Percentiles rank a stretch among this genome's conserved stretches.
Conservation (phyloP, 2,888 invertebrate genomes). For the Hedya salicella region DNA sequence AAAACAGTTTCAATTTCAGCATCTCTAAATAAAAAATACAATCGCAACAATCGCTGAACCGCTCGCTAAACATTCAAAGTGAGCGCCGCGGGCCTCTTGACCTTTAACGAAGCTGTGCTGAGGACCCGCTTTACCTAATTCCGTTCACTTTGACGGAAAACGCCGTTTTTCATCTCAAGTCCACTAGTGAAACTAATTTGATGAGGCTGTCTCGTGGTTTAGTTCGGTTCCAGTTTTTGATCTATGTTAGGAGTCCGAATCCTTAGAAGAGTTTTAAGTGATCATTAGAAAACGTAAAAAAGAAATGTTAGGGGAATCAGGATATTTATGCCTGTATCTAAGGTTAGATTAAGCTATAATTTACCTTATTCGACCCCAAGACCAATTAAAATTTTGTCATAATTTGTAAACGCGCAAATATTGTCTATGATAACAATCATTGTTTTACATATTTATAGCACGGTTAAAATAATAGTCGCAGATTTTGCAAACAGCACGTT, state of each 20-base stretch:
- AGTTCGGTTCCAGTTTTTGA: not conserved
- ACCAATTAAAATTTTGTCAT: no score
- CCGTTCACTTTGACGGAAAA: slow-evolving; percentile 49
- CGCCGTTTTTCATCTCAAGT: slow-evolving; percentile 5
- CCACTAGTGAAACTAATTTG: not conserved
- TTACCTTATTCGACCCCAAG: no score
- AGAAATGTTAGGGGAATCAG: no score
- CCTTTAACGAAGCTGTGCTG: slow-evolving; percentile 45
- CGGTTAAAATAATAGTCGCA: no score
- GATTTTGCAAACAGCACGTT: no score
- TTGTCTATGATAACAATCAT: no score
- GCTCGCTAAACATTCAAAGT: slow-evolving; percentile 45
- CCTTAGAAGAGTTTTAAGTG: no score
- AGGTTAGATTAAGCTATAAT: no score
- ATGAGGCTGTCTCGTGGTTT: not conserved
- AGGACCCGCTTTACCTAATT: slow-evolving; percentile 49
- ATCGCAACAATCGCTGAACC: not conserved
- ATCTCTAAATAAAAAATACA: not conserved
- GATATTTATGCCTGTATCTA: no score
- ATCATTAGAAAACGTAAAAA: no score
- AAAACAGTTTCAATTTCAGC: not conserved
- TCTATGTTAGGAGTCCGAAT: not conserved
- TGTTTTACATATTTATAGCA: no score
- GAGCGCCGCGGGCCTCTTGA: slow-evolving; percentile 24
- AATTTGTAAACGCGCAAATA: no score